Percentiles rank a stretch among this genome's conserved stretches.
phyloP scores from a whole-genome alignment of 2,888 invertebrate genomes.

The Amblyjoppa proteus region DNA sequence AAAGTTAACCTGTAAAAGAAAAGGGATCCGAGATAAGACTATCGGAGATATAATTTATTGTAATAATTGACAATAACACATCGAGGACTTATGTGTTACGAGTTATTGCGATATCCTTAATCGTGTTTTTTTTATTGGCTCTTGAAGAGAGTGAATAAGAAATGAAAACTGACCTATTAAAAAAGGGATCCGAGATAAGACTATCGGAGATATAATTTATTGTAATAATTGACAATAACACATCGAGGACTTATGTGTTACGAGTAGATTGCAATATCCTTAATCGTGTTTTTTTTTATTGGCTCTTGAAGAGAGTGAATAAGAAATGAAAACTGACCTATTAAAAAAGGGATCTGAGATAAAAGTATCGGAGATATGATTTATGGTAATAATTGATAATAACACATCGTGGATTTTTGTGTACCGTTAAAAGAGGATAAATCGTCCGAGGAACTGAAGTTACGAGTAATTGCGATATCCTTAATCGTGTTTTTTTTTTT shows the following conservation, averaged over 20 bases:
- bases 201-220: background rate
- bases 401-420: slow-evolving; percentile 9
- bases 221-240: background rate
- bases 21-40: background rate
- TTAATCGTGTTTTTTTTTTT: too few species aligned
- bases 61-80: background rate
- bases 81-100: background rate
- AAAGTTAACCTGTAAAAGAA: background rate
- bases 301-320: too few species aligned
- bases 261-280: background rate
- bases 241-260: background rate
- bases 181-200: background rate
- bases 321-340: background rate
- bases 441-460: background rate
- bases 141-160: background rate
- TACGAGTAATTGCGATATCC: background rate
- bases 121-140: background rate
- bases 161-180: background rate
- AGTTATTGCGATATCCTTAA: background rate
- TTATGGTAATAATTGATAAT: background rate
- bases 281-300: too few species aligned
- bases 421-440: background rate
- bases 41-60: background rate
- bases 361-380: background rate
- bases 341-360: background rate